phyloP scores from a whole-genome alignment of 2,797 vertebrate genomes.

The Sebastes minor region DNA sequence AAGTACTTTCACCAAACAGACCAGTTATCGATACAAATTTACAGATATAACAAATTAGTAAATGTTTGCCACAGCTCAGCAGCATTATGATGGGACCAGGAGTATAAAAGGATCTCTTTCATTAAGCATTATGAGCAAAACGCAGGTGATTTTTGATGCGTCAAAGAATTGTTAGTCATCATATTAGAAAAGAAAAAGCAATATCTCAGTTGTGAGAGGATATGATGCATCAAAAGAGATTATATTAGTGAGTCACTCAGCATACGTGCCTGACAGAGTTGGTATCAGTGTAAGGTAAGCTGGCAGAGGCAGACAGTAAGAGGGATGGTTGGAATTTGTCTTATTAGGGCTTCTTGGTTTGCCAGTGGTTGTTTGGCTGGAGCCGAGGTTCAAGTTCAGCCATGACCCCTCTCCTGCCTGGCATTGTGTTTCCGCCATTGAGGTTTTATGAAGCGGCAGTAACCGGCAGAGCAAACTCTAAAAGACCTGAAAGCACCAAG shows the following conservation, averaged over 20 bases:
- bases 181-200: not conserved
- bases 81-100: not conserved
- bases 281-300: slow-evolving; percentile 11
- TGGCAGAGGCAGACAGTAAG: slow-evolving; percentile 19
- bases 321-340: slow-evolving; percentile 37
- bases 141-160: not conserved
- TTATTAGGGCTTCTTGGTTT: slow-evolving; percentile 45
- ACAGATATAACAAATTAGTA: not conserved
- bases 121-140: not conserved
- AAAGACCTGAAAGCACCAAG: slow-evolving; percentile 69
- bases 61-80: not conserved
- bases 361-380: slow-evolving; percentile 58
- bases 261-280: not conserved
- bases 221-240: not conserved
- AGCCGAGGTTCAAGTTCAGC: slow-evolving; percentile 80
- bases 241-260: not conserved
- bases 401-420: slow-evolving; percentile 69
- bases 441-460: slow-evolving; percentile 83
- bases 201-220: not conserved
- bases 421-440: slow-evolving; percentile 77
- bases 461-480: slow-evolving; percentile 76
- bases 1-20: not conserved
- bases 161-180: not conserved
- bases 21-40: not conserved
- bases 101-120: not conserved